Evolutionary conservation across 2,888 invertebrate species (phyloP).

Genomic region (Parochlus steinenii): DNA sequence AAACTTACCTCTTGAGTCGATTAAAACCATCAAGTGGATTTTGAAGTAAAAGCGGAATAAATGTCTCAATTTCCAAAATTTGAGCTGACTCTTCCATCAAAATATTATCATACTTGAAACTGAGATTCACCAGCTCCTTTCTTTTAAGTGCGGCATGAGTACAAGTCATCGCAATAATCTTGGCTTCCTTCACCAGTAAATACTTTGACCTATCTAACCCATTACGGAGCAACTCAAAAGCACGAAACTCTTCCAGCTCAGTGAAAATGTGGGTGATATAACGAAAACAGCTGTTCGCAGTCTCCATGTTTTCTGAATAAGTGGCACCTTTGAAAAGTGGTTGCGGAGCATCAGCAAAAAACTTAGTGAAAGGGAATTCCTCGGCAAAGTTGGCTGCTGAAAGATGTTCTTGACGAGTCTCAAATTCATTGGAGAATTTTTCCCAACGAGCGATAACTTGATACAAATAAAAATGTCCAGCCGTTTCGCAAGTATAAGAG

Average conservation of each 20-base stretch:
- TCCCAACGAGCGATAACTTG: conserved; percentile 88
- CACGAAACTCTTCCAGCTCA: conserved; percentile 93
- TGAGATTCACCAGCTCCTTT: conserved; percentile 86
- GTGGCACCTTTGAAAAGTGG: conserved; percentile 70
- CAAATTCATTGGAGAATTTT: conserved; percentile 42
- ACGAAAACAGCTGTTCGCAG: conserved; percentile 84
- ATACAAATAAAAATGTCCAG: conserved; percentile 93
- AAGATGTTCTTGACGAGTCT: conserved; percentile 18
- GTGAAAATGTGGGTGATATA: conserved; percentile 92
- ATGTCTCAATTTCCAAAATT: conserved; percentile 98
- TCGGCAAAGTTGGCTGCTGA: conserved; percentile 42
- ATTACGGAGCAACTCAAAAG: conserved; percentile 89
- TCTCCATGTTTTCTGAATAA: conserved; percentile 68
- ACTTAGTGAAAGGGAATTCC: conserved; percentile 86
- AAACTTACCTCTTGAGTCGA: conserved; percentile 78
- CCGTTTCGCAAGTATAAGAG: conserved; percentile 95
- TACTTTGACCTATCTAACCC: conserved; percentile 94
- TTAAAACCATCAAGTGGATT: conserved; percentile 95
- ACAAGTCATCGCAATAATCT: conserved; percentile 99
- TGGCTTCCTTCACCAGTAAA: conserved; percentile 92
- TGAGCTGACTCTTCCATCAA: conserved; percentile 99
- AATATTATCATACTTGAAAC: conserved; percentile 96
- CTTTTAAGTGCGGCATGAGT: conserved; percentile 97
- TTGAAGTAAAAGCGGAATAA: conserved; percentile 94
- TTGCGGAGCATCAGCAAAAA: conserved; percentile 85